A percentile compares a stretch with the other conserved stretches of the same genome.
phyloP scores from a whole-genome alignment of 1,140 invertebrate genomes.

The Andricus grossulariae region DNA sequence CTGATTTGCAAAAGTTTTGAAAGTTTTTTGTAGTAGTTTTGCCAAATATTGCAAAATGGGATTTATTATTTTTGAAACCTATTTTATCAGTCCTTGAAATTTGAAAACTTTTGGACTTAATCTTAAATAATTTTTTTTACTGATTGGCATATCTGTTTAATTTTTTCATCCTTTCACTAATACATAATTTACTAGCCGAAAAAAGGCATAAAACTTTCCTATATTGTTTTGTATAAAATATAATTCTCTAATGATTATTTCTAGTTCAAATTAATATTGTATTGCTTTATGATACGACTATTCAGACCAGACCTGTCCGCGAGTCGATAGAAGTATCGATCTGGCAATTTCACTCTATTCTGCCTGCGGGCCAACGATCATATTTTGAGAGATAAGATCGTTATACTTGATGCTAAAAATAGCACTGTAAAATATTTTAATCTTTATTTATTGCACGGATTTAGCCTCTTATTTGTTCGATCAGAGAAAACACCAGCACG shows the following conservation, averaged over 20 bases:
- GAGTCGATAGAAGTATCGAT: conserved; percentile 8
- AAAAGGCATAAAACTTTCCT: no score
- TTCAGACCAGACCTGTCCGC: not conserved
- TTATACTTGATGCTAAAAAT: not conserved
- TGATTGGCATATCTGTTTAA: no score
- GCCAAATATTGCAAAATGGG: no score
- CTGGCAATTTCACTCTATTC: not conserved
- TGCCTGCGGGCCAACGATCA: conserved; percentile 13
- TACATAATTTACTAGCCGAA: no score
- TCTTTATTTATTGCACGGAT: not conserved
- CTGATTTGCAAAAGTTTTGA: no score
- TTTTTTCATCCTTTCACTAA: no score
- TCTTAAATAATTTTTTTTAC: not conserved
- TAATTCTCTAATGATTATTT: no score
- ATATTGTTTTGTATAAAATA: no score
- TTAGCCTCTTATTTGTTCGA: conserved; percentile 16
- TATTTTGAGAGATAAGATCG: conserved; percentile 25
- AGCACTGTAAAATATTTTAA: not conserved
- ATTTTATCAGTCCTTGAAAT: no score
- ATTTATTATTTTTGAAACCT: no score
- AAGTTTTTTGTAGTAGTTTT: no score
- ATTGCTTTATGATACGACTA: not conserved
- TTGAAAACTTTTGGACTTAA: not conserved
- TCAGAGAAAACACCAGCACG: not conserved
- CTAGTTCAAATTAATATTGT: no score